Conservation (phyloP, 1,140 invertebrate species). For the Acromyrmex charruanus region DNA sequence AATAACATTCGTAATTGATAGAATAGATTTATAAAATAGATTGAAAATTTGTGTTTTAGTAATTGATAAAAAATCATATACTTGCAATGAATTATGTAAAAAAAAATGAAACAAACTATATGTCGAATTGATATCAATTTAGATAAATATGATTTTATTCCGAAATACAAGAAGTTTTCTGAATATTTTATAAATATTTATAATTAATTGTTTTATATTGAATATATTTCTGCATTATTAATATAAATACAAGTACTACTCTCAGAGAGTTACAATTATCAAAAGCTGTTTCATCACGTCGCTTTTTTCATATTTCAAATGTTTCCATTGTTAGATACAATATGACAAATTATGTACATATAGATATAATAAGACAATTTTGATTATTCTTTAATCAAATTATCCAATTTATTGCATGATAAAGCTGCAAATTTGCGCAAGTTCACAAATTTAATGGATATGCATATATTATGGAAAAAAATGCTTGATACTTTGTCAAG, state of each 20-base stretch:
- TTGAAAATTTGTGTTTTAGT: too few relatives aligned
- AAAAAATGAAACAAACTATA: too few relatives aligned
- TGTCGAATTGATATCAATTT: too few relatives aligned
- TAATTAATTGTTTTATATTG: background rate
- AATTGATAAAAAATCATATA: too few relatives aligned
- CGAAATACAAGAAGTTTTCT: too few relatives aligned
- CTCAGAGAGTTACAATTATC: too few relatives aligned
- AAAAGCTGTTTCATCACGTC: too few relatives aligned
- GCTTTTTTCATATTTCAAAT: background rate
- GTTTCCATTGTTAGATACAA: background rate
- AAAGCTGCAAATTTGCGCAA: background rate
- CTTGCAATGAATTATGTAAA: too few relatives aligned
- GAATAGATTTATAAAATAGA: too few relatives aligned
- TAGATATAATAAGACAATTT: background rate
- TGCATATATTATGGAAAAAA: background rate
- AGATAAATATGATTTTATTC: too few relatives aligned
- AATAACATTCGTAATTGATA: too few relatives aligned
- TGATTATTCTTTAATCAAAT: background rate
- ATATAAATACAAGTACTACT: too few relatives aligned
- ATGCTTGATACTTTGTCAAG: background rate
- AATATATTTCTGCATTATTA: background rate
- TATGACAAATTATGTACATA: background rate
- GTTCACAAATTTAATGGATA: background rate
- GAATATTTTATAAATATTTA: background rate
- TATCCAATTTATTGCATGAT: background rate